Conservation (phyloP, 1,140 invertebrate species). For the Drosophila orena region DNA sequence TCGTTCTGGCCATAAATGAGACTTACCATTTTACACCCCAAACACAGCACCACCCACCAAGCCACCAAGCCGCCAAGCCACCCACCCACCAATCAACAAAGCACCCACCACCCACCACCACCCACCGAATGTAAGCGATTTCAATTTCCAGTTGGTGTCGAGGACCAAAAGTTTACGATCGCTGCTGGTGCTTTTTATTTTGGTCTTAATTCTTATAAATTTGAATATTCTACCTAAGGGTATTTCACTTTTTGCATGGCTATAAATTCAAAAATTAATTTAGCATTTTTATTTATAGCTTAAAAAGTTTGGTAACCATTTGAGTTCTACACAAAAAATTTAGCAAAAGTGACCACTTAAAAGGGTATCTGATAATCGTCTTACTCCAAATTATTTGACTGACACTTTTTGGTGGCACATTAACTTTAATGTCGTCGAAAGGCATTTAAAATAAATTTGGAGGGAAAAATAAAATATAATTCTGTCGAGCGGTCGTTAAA, state of each 20-base stretch:
- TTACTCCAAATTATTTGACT: not conserved
- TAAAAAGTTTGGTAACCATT: not conserved
- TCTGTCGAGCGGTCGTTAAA: conserved; percentile 36
- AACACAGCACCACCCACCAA: not conserved
- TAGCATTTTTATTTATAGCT: not conserved
- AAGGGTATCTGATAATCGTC: conserved; percentile 11
- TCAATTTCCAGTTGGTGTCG: conserved; percentile 38
- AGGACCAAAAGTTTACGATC: conserved; percentile 48
- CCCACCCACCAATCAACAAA: not conserved
- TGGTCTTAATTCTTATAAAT: conserved; percentile 38
- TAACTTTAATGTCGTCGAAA: conserved; percentile 50
- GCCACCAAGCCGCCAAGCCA: not conserved
- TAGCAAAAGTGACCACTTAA: not conserved
- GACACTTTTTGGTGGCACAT: conserved; percentile 20
- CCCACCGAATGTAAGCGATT: conserved; percentile 22
- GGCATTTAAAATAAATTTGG: conserved; percentile 45
- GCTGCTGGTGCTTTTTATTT: conserved; percentile 42
- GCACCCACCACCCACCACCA: not conserved
- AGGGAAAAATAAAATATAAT: conserved; percentile 46
- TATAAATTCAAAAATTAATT: not conserved
- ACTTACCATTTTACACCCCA: conserved; percentile 15
- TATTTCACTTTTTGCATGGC: accelerated
- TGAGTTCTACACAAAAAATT: not conserved
- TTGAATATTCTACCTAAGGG: not conserved
- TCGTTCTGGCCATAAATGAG: conserved; percentile 43